Percentiles rank a stretch among this genome's conserved stretches.
phyloP scores from a whole-genome alignment of 2,797 vertebrate species.

The Spondyliosoma cantharus region DNA sequence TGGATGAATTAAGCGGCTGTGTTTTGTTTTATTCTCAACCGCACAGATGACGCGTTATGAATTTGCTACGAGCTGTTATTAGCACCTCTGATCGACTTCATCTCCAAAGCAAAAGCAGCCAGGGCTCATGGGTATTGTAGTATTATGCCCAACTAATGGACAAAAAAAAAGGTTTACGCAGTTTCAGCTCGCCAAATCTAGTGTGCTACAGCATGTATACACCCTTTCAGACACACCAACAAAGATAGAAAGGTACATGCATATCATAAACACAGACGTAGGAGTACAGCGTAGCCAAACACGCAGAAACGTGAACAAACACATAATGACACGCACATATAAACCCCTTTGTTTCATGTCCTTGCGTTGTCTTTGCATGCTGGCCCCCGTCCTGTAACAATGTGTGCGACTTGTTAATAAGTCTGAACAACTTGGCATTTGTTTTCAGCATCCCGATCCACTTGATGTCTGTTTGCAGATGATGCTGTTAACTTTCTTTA shows the following conservation, averaged over 20 bases:
- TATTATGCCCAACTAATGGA: not conserved
- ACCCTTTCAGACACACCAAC: not conserved
- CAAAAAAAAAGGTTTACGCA: not conserved
- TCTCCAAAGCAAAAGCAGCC: not conserved
- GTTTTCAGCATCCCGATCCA: not conserved
- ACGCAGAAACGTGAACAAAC: not conserved
- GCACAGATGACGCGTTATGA: not conserved
- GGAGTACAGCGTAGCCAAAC: not conserved
- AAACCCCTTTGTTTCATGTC: slow-evolving; percentile 34
- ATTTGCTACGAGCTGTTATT: not conserved
- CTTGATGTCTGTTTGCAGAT: slow-evolving; percentile 8
- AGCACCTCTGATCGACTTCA: not conserved
- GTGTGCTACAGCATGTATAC: not conserved
- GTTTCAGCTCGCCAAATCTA: not conserved
- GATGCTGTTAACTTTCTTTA: not conserved
- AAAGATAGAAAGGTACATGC: not conserved
- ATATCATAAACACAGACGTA: not conserved
- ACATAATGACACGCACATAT: not conserved
- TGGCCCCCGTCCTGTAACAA: not conserved
- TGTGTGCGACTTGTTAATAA: not conserved
- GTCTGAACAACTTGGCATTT: not conserved
- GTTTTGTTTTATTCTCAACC: not conserved
- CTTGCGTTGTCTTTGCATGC: slow-evolving; percentile 2
- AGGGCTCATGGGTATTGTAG: slow-evolving; percentile 2
- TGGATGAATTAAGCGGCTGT: not conserved